phyloP scores from a whole-genome alignment of 1,140 invertebrate genomes.

The Drosophila azteca region DNA sequence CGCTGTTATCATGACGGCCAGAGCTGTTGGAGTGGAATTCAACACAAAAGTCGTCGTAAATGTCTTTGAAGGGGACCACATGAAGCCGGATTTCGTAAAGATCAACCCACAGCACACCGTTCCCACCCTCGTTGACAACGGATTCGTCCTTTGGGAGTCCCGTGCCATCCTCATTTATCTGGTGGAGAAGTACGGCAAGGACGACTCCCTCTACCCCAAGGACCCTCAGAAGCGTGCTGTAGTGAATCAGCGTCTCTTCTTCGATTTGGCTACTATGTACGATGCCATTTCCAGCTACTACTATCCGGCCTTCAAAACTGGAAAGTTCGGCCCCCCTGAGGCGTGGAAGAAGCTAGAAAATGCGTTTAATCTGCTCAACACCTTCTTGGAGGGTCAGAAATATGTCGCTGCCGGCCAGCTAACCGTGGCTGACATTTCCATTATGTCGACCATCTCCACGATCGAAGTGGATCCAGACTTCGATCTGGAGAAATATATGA shows the following conservation, averaged over 20 bases:
- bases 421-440: conserved; percentile 51
- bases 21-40: conserved; percentile 88
- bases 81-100: conserved; percentile 89
- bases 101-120: conserved; percentile 86
- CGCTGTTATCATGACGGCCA: conserved; percentile 87
- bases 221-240: conserved; percentile 87
- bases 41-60: conserved; percentile 88
- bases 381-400: conserved; percentile 41
- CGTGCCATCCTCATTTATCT: conserved; percentile 90
- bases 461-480: conserved; percentile 23
- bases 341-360: conserved; percentile 87
- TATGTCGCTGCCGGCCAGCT: conserved; percentile 50
- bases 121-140: conserved; percentile 88
- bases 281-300: conserved; percentile 86
- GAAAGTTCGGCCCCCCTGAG: conserved; percentile 86
- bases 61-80: conserved; percentile 86
- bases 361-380: conserved; percentile 38
- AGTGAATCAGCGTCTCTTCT: conserved; percentile 89
- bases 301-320: conserved; percentile 88
- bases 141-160: conserved; percentile 88
- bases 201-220: conserved; percentile 88
- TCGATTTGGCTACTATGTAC: conserved; percentile 89
- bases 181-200: conserved; percentile 87
- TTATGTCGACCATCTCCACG: conserved; percentile 48
- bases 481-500: conserved; percentile 49